Evolutionary conservation across 2,888 invertebrate genomes (phyloP).

Genomic region (Pandemis cinnamomeana): DNA sequence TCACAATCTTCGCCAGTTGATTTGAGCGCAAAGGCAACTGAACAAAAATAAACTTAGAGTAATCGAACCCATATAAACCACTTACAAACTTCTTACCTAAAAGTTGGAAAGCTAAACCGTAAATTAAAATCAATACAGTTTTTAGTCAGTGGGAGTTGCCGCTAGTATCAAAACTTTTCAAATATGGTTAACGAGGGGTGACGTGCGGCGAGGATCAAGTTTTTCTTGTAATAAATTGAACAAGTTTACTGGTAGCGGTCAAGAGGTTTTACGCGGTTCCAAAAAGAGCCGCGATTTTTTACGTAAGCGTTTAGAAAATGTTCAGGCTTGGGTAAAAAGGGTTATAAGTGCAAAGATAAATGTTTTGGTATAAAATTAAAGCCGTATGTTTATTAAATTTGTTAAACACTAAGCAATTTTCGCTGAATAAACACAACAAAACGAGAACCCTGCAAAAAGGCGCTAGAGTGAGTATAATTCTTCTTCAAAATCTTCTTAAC

Average conservation of each 20-base stretch:
- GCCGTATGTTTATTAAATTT: too few species aligned
- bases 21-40: background rate
- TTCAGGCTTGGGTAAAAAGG: background rate
- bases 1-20: background rate
- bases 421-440: too few species aligned
- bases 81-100: background rate
- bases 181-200: constrained; percentile 58
- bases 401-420: too few species aligned
- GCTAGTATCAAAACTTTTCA: constrained; percentile 46
- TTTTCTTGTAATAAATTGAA: constrained; percentile 59
- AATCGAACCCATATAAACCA: constrained; percentile 6
- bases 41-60: constrained; percentile 1
- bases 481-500: background rate
- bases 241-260: constrained; percentile 49
- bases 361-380: too few species aligned
- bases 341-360: background rate
- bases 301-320: background rate
- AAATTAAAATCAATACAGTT: constrained; percentile 30
- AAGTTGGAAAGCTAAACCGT: background rate
- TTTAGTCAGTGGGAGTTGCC: constrained; percentile 14
- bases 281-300: background rate
- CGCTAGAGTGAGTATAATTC: background rate
- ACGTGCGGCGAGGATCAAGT: constrained; percentile 53
- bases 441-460: too few species aligned
- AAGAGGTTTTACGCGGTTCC: constrained; percentile 56